Base-by-base conservation (phyloP, 2,113 vertebrate genomes). In the Proterorhinus semilunaris region DNA sequence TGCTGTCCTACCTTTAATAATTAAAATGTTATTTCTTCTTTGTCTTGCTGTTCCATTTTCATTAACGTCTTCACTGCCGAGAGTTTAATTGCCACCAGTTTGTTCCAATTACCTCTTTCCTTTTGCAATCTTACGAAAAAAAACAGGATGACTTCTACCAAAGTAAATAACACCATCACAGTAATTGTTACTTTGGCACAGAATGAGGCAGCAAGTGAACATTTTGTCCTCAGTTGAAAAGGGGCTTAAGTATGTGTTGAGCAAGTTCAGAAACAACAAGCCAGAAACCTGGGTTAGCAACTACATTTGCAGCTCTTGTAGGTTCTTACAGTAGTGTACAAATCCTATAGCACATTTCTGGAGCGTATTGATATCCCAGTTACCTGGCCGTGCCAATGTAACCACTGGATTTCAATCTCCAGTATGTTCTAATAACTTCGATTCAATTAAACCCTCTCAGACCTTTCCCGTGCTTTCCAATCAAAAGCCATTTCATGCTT, bases 401-500 rank as follows among this genome's bases (percentile, higher is more conserved):
- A 13, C 46, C 11, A 72, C 6, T 43, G 5, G 55, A 81, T 78
- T 83, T 69, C 53, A 76, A 84, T 78, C 61, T 61, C 8, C 13
- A 27, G 21, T 59, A 21, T 5, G 5, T 76, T 71, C 52, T 43
- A 68, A 70, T 75, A 82, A 27, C 8, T 74, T 86, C 67, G 61
- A 87, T 75, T 72, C 53, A 79, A 76, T 83, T 52, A 76, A 78
- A 44, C 52, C 49, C 72, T 46, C 50, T 11, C 55, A 52, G 61
- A 54, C 47, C 16, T 46, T 51, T 65, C 66, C 63, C 67, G 54
- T 65, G 36, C 21, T 27, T 58, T 57, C 21, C 47, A 65, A 70
- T 83, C 72, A 72, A 78, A 88, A 83, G 61, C 74, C 66, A 78
- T 88, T 88, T 88, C 75, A 84, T 82, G 79, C 74, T 67, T 57